Base-by-base conservation (phyloP, 2,797 vertebrate genomes). In the Mormyrops attenuatus region DNA sequence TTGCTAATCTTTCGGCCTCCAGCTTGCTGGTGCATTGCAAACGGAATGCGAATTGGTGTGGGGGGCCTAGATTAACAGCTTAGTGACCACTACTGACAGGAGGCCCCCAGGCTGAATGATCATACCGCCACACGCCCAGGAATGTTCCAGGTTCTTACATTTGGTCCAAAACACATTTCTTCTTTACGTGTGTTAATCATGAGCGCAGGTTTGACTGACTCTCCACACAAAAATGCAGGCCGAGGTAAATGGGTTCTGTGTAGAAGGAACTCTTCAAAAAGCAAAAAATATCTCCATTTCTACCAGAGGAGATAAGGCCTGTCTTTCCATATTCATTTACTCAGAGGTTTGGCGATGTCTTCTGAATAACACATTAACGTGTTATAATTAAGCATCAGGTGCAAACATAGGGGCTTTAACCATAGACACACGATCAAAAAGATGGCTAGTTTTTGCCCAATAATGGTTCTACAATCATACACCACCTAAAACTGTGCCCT, bases 1-100 rank as follows among this genome's bases (percentile, higher is more conserved):
- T 77, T 90, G 84, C 84, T 90, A 90, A 63, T 87, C 73, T 89
- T 52, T 53, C 5, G 90, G 55, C 89, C 52, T 88, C 50, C 85
- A 77, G 73, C 52, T 89, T 73, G 86, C 87, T 41, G 17, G 60
- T 85, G 66, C 85, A 85, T 89, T 17, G 38, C 53, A 52, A 44
- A 15, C 57, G 6, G 22, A 44, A 82, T 86, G 89, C 85, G 88
- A 85, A 89, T 22, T 38, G 73, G 88, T 38, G 88, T 4, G n/a
- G 30, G 2, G 73, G 15, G 85, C 52, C 17, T 53, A 87, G 88
- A 88, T 55, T 88, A 80, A 57, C 66, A 80, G 89, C 66, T 44
- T 82, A 47, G 63, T 60, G 89, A 57, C 89, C 82, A 89, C 57
- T 30, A 26, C 11, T 73, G n/a, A 88, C 55, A 60, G 47, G 44